Evolutionary conservation across 2,888 invertebrate species (phyloP).

Genomic region (Dasysyrphus tricinctus): DNA sequence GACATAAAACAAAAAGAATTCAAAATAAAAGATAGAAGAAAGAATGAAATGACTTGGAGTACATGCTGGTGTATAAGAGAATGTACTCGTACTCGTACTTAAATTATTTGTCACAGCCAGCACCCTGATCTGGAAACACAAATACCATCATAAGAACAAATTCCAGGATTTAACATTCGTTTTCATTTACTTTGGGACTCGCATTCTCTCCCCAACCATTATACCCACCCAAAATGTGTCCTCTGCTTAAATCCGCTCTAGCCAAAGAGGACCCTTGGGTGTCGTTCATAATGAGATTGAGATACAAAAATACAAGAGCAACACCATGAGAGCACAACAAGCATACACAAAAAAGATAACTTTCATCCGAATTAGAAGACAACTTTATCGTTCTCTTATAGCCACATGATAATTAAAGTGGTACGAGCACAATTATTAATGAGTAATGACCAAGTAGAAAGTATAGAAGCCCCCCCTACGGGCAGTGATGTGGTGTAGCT

Average conservation of each 20-base stretch:
- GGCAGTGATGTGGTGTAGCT: neutral
- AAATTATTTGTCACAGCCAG: neutral
- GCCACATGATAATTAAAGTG: conserved; percentile 67
- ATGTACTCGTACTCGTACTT: neutral
- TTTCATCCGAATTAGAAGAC: conserved; percentile 42
- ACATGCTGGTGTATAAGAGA: neutral
- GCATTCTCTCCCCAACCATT: neutral
- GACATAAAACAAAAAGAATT: conserved; percentile 2
- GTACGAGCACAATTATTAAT: conserved; percentile 68
- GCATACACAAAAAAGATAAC: neutral
- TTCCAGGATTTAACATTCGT: conserved; percentile 22
- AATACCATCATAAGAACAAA: neutral
- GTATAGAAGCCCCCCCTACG: neutral
- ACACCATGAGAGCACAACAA: neutral
- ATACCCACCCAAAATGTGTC: neutral
- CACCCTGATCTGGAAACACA: neutral
- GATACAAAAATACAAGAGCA: neutral
- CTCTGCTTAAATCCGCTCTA: neutral
- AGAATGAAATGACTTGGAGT: neutral
- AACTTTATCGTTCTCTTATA: conserved; percentile 56
- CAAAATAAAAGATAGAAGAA: conserved; percentile 17
- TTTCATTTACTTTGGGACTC: neutral
- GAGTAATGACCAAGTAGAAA: conserved; percentile 2
- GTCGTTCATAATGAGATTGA: conserved; percentile 26
- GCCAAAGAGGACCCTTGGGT: conserved; percentile 1